phyloP scores from a whole-genome alignment of 1,140 invertebrate genomes.

The Colletes gigas region DNA sequence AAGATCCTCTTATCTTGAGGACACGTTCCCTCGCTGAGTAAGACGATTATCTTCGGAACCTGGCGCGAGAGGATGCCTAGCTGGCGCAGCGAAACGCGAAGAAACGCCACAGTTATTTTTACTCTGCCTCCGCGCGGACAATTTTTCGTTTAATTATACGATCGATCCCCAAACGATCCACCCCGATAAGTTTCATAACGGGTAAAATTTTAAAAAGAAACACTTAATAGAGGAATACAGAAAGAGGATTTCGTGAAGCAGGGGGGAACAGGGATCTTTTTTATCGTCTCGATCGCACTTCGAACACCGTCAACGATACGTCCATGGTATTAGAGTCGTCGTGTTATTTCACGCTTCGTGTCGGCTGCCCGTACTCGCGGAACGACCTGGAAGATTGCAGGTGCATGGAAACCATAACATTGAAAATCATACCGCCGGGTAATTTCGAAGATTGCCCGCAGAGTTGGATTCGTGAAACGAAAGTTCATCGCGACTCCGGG shows the following conservation, averaged over 20 bases:
- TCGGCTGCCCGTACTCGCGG: background rate
- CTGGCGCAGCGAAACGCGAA: constrained; percentile 17
- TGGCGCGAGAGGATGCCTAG: constrained; percentile 15
- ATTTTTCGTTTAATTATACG: constrained; percentile 22
- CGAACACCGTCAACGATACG: too few relatives aligned
- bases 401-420: constrained; percentile 24
- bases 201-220: too few relatives aligned
- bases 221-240: too few relatives aligned
- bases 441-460: constrained; percentile 36
- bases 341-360: background rate
- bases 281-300: too few relatives aligned
- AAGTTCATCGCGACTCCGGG: constrained; percentile 33
- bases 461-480: constrained; percentile 41
- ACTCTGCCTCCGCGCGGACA: background rate
- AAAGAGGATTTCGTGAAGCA: too few relatives aligned
- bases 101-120: constrained; percentile 20
- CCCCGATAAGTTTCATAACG: too few relatives aligned
- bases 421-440: constrained; percentile 37
- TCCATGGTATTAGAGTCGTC: background rate
- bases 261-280: too few relatives aligned
- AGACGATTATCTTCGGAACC: constrained; percentile 60
- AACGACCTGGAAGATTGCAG: constrained; percentile 27
- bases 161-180: too few relatives aligned
- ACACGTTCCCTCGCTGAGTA: constrained; percentile 44
- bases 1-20: constrained; percentile 59